These are phyloP conservation scores for Stenodera caucasica DNA, from an alignment of 2,888 invertebrate species.

Conservation along the genomic window DNA sequence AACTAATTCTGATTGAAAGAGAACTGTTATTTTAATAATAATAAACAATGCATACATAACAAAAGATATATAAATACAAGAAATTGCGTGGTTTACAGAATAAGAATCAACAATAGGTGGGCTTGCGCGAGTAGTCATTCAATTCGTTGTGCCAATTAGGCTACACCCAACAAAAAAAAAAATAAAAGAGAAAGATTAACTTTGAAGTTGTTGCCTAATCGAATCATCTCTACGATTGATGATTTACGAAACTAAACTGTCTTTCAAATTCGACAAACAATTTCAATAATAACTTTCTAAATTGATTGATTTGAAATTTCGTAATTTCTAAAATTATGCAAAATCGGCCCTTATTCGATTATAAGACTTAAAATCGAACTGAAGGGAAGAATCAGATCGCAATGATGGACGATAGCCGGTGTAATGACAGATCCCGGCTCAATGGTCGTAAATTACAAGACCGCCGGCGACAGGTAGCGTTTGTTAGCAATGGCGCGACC, in stretches of 20 bases:
- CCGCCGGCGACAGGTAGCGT: constrained; percentile 47
- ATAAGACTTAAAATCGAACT: constrained; percentile 31
- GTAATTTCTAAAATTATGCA: too few relatives aligned
- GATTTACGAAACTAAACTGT: background rate
- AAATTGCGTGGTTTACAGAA: background rate
- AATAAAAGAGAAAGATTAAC: too few relatives aligned
- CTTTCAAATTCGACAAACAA: background rate
- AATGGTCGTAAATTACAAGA: constrained; percentile 49
- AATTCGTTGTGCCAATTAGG: constrained; percentile 48
- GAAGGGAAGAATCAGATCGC: constrained; percentile 42
- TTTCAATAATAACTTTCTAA: too few relatives aligned
- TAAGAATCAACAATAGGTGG: constrained; percentile 38
- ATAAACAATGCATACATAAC: background rate
- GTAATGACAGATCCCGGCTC: constrained; percentile 49
- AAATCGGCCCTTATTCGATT: too few relatives aligned
- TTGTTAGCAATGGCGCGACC: constrained; percentile 32
- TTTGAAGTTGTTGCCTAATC: background rate
- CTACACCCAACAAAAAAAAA: constrained; percentile 37
- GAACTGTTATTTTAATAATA: too few relatives aligned
- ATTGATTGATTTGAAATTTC: too few relatives aligned
- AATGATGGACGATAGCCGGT: constrained; percentile 47
- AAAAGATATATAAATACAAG: background rate
- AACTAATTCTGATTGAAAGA: too few relatives aligned
- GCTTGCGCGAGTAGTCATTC: constrained; percentile 36
- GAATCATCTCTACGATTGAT: background rate